Evolutionary conservation across 2,888 invertebrate species (phyloP).

Genomic region (Apantesis nais): DNA sequence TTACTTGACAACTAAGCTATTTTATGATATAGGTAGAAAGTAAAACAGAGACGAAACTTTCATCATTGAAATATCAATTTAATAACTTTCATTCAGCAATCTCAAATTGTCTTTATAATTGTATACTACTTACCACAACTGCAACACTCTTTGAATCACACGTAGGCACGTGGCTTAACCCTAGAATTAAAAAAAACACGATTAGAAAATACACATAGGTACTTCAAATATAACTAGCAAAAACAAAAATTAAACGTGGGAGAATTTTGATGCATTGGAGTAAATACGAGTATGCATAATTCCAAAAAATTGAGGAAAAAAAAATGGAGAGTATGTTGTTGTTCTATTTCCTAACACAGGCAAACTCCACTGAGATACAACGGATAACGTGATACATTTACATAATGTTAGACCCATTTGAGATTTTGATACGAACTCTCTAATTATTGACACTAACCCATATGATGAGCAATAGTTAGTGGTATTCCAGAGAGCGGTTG

Average conservation of each 20-base stretch:
- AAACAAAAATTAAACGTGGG: not conserved
- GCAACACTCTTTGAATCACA: conserved; percentile 52
- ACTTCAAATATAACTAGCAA: not conserved
- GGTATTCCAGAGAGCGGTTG: conserved; percentile 77
- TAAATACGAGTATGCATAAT: not conserved
- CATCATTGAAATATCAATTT: not conserved
- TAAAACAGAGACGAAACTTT: not conserved
- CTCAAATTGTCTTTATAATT: not conserved
- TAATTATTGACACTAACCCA: conserved; percentile 61
- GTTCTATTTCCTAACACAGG: too few relatives aligned
- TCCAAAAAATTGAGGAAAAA: not conserved
- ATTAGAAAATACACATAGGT: not conserved
- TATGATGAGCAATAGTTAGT: conserved; percentile 76
- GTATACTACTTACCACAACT: conserved; percentile 48
- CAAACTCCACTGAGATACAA: too few relatives aligned
- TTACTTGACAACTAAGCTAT: not conserved
- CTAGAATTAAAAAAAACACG: conserved; percentile 50
- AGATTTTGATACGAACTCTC: not conserved
- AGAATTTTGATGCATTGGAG: not conserved
- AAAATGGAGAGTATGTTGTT: too few relatives aligned
- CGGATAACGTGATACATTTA: not conserved
- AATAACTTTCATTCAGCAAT: not conserved
- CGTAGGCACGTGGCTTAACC: conserved; percentile 64
- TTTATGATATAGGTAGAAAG: not conserved
- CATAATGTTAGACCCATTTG: not conserved